Percentiles rank a stretch among this genome's conserved stretches.
Evolutionary conservation across 2,113 vertebrate species (phyloP).

Genomic region (Anser brachyrhynchus): DNA sequence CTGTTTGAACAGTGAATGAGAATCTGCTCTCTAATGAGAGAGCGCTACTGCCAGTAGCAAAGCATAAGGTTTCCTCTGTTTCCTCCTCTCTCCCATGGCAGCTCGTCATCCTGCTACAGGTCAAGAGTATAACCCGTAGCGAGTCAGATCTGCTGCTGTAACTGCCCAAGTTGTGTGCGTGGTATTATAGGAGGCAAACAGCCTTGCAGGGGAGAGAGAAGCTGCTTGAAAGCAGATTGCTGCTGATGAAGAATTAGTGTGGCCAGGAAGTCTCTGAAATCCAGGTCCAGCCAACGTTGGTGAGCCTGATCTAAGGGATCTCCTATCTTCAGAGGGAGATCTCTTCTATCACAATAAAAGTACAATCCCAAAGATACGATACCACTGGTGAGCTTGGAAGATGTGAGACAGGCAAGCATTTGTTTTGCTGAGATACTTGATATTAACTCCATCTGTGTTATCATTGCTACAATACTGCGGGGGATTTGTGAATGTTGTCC

Average conservation of each 20-base stretch:
- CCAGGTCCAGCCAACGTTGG: neutral
- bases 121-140: neutral
- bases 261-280: neutral
- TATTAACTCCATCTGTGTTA: neutral
- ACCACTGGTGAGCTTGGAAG: neutral
- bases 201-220: neutral
- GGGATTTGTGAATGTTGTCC: neutral
- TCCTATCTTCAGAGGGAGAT: neutral
- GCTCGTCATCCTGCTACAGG: neutral
- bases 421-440: neutral
- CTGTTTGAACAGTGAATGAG: neutral
- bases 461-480: neutral
- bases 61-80: neutral
- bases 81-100: neutral
- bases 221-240: neutral
- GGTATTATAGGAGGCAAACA: neutral
- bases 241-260: neutral
- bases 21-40: neutral
- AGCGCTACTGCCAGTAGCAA: neutral
- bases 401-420: neutral
- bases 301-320: neutral
- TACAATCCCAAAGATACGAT: neutral
- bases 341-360: neutral
- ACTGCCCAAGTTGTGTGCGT: neutral
- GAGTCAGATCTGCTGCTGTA: neutral